Evolutionary conservation across 2,888 invertebrate species (phyloP), one percentile per base, ranked within the genome.

Genomic region (Pterostichus niger): DNA sequence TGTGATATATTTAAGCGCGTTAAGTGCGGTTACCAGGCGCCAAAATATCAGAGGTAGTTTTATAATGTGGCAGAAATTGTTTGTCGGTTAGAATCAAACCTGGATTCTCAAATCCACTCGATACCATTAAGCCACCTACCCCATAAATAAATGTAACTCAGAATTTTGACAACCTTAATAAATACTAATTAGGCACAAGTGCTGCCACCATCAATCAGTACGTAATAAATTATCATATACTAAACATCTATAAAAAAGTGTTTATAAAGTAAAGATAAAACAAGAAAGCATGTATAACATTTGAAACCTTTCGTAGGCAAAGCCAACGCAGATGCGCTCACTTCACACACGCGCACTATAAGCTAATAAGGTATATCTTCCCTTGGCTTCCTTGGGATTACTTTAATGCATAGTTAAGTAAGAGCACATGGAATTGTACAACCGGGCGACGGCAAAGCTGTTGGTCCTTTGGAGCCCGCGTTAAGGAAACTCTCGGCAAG

Each of bases 391-490:
- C 40, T 80, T 61, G 84, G 77, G 85, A 86, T 86, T 87, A 87
- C 87, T 88, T 88, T 88, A 88, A 88, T 88, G 88, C 88, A 88
- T 88, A 88, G 87, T 87, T 88, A 87, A 88, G 88, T 87, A 87
- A 87, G 75, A 59, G 40, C 15, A 35, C 46, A 13, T 24, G 54
- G 17, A 76, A 76, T 56, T 80, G 68, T 52, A 79, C 40, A 40
- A 13, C 52, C 15, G 6, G 40, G 40, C 54, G 17, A 11, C 5
- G 40, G 40, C 33, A 44, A 11, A 31, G 35, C 49, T 40, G 73
- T 15, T 11, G 15, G 17, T 44, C 56, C 56, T 17, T 56, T 17
- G 56, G 56, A 6, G 49, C n/a, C 49, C 13, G 9, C 6, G 56
- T 17, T 17, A 17, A 56, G 17, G 56, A 15, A 56, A 17, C 56